Evolutionary conservation across 2,797 vertebrate genomes (phyloP), one percentile per base, ranked within the genome.

Genomic region (Halcyon chelicuti): DNA sequence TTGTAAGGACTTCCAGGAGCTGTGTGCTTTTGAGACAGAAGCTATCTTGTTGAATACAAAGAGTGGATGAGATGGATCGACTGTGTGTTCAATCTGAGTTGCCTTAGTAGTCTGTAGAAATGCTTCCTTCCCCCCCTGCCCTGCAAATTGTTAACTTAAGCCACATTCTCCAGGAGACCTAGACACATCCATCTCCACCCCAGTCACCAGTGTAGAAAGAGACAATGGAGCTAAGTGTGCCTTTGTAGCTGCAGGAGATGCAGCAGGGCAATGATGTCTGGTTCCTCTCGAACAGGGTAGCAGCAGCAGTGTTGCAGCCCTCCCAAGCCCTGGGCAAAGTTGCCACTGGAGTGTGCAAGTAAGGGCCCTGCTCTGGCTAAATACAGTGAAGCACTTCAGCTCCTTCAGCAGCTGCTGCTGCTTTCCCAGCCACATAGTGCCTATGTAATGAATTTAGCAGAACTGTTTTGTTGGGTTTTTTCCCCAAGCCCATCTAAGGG

Each of bases 131-230:
- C 37, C 37, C 37, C 46, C 21, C 12, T 7, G 15, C 54, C 11
- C 22, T 12, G 15, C 54, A 23, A 62, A 74, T 19, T n/a, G 35
- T 33, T 44, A 57, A 49, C n/a, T 72, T 57, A 51, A 67, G 29
- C 14, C 3, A 7, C 0, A 2, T 23, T 57, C 11, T 58, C 16
- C 1, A 13, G 7, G 58, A 73, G 26, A 21, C 18, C n/a, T 14
- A 72, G 26, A 20, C 5, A 1, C 31, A 31, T 21, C 22, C 14
- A 37, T 18, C 20, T 76, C 31, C 26, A 26, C 26, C 22, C 49
- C 39, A 31, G n/a, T n/a, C 13, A 16, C 57, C 15, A 40, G 35
- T 33, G 8, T 31, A 74, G 42, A 26, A 21, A 39, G 25, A 40
- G 13, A 42, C 18, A 49, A 40, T 37, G 33, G 42, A 60, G 35